Conservation (phyloP, 2,888 invertebrate genomes). For the Nebria salina region DNA sequence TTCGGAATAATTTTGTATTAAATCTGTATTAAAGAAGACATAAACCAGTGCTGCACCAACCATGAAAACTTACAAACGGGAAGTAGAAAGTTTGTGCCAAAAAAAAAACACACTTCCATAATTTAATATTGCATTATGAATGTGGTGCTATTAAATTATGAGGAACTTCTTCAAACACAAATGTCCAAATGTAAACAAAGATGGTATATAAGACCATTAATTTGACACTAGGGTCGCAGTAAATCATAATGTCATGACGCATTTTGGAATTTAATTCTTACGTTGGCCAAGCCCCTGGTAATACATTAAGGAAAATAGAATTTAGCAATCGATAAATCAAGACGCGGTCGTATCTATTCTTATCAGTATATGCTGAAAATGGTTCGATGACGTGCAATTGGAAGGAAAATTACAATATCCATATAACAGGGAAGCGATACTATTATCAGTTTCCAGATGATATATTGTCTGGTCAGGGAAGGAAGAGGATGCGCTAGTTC, state of each 20-base stretch:
- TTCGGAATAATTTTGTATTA: conserved; percentile 35
- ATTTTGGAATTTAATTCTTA: neutral
- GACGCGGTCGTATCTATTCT: neutral
- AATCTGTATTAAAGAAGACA: conserved; percentile 37
- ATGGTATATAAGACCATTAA: neutral
- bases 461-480: conserved; percentile 8
- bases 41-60: conserved; percentile 23
- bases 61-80: neutral
- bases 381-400: neutral
- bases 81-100: neutral
- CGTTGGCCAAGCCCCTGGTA: neutral
- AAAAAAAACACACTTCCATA: neutral
- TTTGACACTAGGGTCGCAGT: neutral
- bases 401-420: conserved; percentile 6
- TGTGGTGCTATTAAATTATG: neutral
- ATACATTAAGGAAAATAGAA: neutral
- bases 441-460: conserved; percentile 2
- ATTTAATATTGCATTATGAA: neutral
- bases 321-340: neutral
- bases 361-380: neutral
- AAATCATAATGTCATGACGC: neutral
- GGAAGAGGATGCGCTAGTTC: neutral
- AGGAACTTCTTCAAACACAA: neutral
- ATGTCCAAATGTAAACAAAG: neutral
- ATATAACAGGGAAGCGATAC: conserved; percentile 6